phyloP scores from a whole-genome alignment of 2,888 invertebrate genomes.

The Flexamia atlantica region DNA sequence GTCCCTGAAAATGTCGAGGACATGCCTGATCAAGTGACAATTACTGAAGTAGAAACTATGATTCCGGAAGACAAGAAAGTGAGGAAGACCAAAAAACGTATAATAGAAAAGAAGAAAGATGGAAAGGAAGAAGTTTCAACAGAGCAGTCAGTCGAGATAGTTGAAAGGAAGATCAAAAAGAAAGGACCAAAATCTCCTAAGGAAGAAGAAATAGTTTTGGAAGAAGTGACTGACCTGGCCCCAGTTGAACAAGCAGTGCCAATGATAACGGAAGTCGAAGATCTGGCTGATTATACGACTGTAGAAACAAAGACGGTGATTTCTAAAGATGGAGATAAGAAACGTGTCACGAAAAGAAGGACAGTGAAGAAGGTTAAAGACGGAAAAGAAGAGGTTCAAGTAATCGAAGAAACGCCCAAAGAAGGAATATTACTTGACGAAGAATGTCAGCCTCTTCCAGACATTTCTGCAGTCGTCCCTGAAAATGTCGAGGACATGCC shows the following conservation, averaged over 20 bases:
- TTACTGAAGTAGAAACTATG: constrained; percentile 65
- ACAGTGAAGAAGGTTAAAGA: constrained; percentile 64
- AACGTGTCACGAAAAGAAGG: constrained; percentile 61
- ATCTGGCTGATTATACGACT: constrained; percentile 67
- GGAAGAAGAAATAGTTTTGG: constrained; percentile 67
- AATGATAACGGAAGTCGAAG: constrained; percentile 74
- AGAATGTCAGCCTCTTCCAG: constrained; percentile 24
- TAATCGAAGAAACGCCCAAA: constrained; percentile 61
- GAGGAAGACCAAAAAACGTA: constrained; percentile 53
- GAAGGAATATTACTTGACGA: constrained; percentile 55
- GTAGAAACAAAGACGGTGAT: constrained; percentile 70
- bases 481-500: constrained; percentile 60
- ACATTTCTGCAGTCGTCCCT: constrained; percentile 32
- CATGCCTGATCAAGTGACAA: constrained; percentile 61
- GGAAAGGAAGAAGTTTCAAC: constrained; percentile 66
- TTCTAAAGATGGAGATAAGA: constrained; percentile 53
- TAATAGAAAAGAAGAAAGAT: constrained; percentile 65
- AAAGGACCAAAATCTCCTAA: background rate
- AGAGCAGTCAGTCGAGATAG: constrained; percentile 56
- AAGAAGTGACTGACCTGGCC: background rate
- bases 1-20: constrained; percentile 60
- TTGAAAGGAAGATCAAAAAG: constrained; percentile 44
- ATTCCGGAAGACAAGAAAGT: constrained; percentile 69
- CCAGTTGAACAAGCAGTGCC: constrained; percentile 73
- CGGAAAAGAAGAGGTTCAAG: constrained; percentile 65